Percentiles rank a stretch among this genome's conserved stretches.
Evolutionary conservation across 2,888 invertebrate genomes (phyloP).

Genomic region (Carterocephalus palaemon): DNA sequence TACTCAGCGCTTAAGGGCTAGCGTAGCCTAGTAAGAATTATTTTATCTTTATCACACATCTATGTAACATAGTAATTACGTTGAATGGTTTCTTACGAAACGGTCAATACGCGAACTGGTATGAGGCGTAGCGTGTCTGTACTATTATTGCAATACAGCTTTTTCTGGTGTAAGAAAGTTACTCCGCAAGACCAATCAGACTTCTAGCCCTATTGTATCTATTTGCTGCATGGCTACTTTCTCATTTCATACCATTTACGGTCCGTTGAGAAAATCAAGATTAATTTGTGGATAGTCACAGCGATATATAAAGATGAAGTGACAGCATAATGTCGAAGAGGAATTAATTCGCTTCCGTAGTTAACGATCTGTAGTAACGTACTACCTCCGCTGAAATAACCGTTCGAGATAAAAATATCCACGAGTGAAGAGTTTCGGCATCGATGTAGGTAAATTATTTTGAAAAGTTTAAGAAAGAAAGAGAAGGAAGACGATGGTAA

Average conservation of each 20-base stretch:
- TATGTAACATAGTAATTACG: conserved; percentile 61
- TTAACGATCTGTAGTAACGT: neutral
- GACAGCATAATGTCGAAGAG: conserved; percentile 41
- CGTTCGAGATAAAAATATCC: no score
- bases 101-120: conserved; percentile 48
- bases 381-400: no score
- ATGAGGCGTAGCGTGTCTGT: conserved; percentile 15
- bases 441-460: no score
- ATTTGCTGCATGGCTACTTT: conserved; percentile 74
- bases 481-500: no score
- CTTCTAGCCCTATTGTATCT: conserved; percentile 76
- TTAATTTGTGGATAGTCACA: conserved; percentile 56
- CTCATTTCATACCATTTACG: conserved; percentile 75
- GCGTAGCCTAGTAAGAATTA: conserved; percentile 16
- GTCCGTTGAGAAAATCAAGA: conserved; percentile 70
- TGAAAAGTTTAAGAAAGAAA: no score
- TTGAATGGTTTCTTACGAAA: conserved; percentile 58
- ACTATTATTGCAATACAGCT: conserved; percentile 50
- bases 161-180: conserved; percentile 70
- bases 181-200: conserved; percentile 56
- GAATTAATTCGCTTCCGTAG: conserved; percentile 12
- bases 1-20: conserved; percentile 45
- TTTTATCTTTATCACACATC: conserved; percentile 35
- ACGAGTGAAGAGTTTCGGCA: no score
- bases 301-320: conserved; percentile 50